Base-by-base conservation (phyloP, 2,113 vertebrate species). In the Sterna hirundo region DNA sequence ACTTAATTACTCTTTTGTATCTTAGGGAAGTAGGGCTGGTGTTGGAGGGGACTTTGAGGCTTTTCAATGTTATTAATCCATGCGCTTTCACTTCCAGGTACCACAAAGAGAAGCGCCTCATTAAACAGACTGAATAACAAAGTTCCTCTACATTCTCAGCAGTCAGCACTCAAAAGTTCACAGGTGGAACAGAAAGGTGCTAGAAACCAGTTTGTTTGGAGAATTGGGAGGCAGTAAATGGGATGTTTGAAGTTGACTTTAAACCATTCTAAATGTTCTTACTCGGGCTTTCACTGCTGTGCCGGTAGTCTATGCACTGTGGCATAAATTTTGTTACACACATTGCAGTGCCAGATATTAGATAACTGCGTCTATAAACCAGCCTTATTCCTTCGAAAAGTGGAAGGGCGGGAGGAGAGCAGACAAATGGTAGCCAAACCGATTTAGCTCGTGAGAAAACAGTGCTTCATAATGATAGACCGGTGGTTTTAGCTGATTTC, bases 101-200 rank as follows among this genome's bases (percentile, higher is more conserved):
- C 97, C 97, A 98, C 98, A 98, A 98, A 97, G 94, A 99, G 99
- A 98, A 99, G 98, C 97, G 98, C 98, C 36, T 99, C 98, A 97
- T 98, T 99, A 98, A 99, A 98, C 97, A 99, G 99, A 96, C 98
- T 99, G 98, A 98, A 96, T 99, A 98, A 98, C 98, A 99, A 97
- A 98, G 96, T 96, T 96, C 94, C 97, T 98, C 97, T 97, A 58
- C 98, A 97, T 97, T 97, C 97, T 98, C 98, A 99, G 97, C 98
- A 98, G 96, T 96, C 97, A 97, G 94, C 97, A 94, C 85, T 97
- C 75, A 98, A 98, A 98, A 98, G 98, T 95, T 97, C 97, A 66
- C 98, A 98, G 98, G 96, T 97, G 98, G 98, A 99, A 96, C 98
- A 97, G 97, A 98, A 98, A 99, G 98, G 98, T 99, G 98, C 98